Percentiles rank a stretch among this genome's conserved stretches.
Evolutionary conservation across 2,113 vertebrate genomes (phyloP).

Genomic region (Calcarius ornatus): DNA sequence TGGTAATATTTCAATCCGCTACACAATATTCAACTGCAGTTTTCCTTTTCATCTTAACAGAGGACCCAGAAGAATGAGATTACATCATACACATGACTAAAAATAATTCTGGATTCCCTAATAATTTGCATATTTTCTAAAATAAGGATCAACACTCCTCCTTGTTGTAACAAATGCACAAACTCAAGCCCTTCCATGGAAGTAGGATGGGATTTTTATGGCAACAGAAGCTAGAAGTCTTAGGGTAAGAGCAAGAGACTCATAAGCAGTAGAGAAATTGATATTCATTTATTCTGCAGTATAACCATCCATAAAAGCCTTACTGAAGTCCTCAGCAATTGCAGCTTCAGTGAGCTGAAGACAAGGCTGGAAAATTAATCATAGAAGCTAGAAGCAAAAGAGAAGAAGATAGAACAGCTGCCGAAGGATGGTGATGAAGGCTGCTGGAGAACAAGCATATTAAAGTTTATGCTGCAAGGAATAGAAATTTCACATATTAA

Average conservation of each 20-base stretch:
- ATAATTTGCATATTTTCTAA: neutral
- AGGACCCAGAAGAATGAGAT: neutral
- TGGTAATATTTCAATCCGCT: neutral
- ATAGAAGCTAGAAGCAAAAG: neutral
- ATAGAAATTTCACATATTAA: neutral
- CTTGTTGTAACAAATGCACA: neutral
- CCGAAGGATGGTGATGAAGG: neutral
- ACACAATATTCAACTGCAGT: accelerated
- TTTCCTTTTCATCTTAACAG: neutral
- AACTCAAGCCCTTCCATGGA: neutral
- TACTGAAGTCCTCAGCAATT: neutral
- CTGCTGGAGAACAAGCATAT: neutral
- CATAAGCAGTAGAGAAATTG: neutral
- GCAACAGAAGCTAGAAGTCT: neutral
- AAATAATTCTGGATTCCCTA: neutral
- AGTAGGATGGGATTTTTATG: neutral
- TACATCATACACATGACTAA: neutral
- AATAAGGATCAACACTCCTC: neutral
- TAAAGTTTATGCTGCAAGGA: neutral
- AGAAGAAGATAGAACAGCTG: neutral
- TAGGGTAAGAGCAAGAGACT: neutral
- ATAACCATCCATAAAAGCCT: neutral
- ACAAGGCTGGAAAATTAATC: neutral
- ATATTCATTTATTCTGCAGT: neutral
- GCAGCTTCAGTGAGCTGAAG: neutral